Evolutionary conservation across 2,113 vertebrate species (phyloP), one percentile per base, ranked within the genome.

Genomic region (Labrus mixtus): DNA sequence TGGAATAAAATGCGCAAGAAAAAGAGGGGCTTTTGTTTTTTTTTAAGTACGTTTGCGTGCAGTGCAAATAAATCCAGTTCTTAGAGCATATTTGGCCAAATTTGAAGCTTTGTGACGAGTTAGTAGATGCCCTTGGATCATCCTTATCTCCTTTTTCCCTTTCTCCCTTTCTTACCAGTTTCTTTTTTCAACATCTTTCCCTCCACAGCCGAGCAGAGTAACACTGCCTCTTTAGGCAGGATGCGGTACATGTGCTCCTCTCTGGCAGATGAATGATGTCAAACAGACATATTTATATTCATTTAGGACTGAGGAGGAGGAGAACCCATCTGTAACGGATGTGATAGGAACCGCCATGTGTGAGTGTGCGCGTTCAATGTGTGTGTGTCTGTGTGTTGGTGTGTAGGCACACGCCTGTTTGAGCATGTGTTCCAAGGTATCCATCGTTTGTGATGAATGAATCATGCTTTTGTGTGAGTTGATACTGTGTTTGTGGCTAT

Each of bases 241-340:
- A 86, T 2, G 22, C 16, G 81, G 91, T 83, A 90, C 86, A 55
- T 79, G 67, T 81, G 69, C 60, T 83, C 75, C 62, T 87, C 81
- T 79, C 73, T 79, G 85, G 89, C 91, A 93, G 91, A 93, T 91
- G 92, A 92, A 93, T 92, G 91, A 92, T 93, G 92, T 92, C 91
- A 92, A 92, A 89, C 88, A 90, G 90, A 90, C 90, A 91, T 92
- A 92, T 93, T 92, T 93, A 92, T 93, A 93, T 92, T 93, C 87
- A 93, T 93, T 92, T 93, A 93, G 91, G 89, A 79, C 79, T 69
- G 88, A 90, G 89, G 89, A 92, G 91, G 90, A 93, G 90, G 90
- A 92, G 89, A 92, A 86, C 72, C 90, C 90, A 92, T 92, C 92
- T 93, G 92, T 92, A 92, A 92, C 90, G 80, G 90, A 91, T 93